Percentiles rank a stretch among this genome's conserved stretches.
Evolutionary conservation across 2,113 vertebrate species (phyloP).

Genomic region (Astatoreochromis straeleni): DNA sequence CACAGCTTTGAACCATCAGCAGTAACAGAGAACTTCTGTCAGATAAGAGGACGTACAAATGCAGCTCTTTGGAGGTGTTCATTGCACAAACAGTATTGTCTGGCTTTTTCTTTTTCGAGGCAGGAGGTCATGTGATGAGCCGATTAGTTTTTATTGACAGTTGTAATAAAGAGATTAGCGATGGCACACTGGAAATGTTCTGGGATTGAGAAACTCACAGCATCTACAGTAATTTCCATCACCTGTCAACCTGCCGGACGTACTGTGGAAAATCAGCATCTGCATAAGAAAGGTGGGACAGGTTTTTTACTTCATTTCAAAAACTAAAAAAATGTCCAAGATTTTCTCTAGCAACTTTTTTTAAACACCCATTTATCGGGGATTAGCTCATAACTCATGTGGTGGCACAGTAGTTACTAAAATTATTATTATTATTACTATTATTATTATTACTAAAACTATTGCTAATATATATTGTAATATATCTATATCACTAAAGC

Average conservation of each 20-base stretch:
- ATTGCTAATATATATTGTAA: too few relatives aligned
- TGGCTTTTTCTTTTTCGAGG: not conserved
- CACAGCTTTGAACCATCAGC: not conserved
- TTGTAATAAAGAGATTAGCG: not conserved
- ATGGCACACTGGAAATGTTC: not conserved
- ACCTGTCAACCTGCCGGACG: not conserved
- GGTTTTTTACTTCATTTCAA: not conserved
- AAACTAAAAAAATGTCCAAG: not conserved
- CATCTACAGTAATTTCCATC: not conserved
- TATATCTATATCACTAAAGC: too few relatives aligned
- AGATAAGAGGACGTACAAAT: not conserved
- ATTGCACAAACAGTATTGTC: not conserved
- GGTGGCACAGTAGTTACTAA: not conserved
- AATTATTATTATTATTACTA: not conserved
- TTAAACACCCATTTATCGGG: not conserved
- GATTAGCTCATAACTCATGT: not conserved
- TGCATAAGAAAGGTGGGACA: not conserved
- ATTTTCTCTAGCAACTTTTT: not conserved
- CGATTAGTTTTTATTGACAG: not conserved
- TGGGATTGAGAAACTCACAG: not conserved
- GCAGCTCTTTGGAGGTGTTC: not conserved
- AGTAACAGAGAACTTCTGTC: not conserved
- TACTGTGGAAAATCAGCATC: not conserved
- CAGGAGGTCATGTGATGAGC: not conserved
- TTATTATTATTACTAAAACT: too few relatives aligned